Evolutionary conservation across 2,113 vertebrate species (phyloP).

Genomic region (Rissa tridactyla): DNA sequence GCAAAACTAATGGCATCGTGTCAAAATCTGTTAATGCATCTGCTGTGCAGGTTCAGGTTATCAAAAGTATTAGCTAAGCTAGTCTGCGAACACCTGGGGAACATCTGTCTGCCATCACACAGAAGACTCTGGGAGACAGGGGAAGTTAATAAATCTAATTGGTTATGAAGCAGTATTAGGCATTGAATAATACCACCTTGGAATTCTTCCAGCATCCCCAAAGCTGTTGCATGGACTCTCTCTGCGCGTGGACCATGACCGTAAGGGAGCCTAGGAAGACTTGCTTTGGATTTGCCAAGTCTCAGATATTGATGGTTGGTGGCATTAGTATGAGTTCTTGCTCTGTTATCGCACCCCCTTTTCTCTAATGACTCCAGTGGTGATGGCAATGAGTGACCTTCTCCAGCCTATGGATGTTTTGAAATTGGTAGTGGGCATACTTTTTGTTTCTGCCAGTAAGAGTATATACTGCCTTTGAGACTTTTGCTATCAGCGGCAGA

Average conservation of each 20-base stretch:
- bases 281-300: neutral
- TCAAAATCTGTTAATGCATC: constrained; percentile 41
- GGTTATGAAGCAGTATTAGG: constrained; percentile 58
- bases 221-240: neutral
- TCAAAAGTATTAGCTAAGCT: constrained; percentile 30
- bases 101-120: constrained; percentile 58
- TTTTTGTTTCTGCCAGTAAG: neutral
- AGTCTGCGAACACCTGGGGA: constrained; percentile 49
- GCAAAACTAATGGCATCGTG: constrained; percentile 39
- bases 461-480: neutral
- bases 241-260: neutral
- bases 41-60: constrained; percentile 22
- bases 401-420: neutral
- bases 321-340: neutral
- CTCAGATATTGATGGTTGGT: neutral
- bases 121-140: constrained; percentile 41
- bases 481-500: neutral
- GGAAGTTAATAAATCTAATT: constrained; percentile 58
- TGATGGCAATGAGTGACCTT: neutral
- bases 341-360: neutral
- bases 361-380: neutral
- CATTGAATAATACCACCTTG: constrained; percentile 2
- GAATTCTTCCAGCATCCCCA: constrained; percentile 23
- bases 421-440: neutral
- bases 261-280: neutral